phyloP scores from a whole-genome alignment of 2,797 vertebrate genomes.

The Brachymystax lenok region DNA sequence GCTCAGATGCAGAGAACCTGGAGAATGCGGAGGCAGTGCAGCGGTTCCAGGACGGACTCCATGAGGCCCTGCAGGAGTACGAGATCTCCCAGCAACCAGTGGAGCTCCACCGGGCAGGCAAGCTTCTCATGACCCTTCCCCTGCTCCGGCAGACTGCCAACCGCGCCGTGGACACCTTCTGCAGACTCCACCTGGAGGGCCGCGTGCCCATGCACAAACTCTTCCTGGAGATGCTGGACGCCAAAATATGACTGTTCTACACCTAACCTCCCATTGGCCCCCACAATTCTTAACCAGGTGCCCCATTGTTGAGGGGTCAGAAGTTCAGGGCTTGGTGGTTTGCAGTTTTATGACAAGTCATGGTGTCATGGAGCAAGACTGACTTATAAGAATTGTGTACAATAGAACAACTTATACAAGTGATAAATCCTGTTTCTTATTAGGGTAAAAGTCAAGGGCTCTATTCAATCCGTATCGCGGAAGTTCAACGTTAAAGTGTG shows the following conservation, averaged over 20 bases:
- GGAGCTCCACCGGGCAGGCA: constrained; percentile 62
- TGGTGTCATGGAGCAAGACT: not conserved
- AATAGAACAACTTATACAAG: not conserved
- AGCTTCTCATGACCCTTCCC: constrained; percentile 74
- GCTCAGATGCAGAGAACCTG: constrained; percentile 62
- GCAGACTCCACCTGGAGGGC: constrained; percentile 54
- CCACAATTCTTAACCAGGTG: not conserved
- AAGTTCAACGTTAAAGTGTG: no score
- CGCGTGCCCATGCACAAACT: constrained; percentile 73
- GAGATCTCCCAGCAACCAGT: constrained; percentile 42
- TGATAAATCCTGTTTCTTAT: not conserved
- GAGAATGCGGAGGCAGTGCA: constrained; percentile 65
- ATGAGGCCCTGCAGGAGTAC: constrained; percentile 73
- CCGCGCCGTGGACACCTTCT: constrained; percentile 49
- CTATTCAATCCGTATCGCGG: no score
- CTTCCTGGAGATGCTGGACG: constrained; percentile 76
- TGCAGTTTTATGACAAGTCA: not conserved
- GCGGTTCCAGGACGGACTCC: constrained; percentile 70
- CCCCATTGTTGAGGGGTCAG: not conserved
- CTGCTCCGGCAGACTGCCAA: constrained; percentile 70
- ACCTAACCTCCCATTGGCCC: not conserved
- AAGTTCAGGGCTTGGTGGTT: not conserved
- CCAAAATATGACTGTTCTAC: constrained; percentile 50
- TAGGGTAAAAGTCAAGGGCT: not conserved
- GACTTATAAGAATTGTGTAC: not conserved